phyloP scores from a whole-genome alignment of 2,113 vertebrate genomes.

The Rhea pennata region DNA sequence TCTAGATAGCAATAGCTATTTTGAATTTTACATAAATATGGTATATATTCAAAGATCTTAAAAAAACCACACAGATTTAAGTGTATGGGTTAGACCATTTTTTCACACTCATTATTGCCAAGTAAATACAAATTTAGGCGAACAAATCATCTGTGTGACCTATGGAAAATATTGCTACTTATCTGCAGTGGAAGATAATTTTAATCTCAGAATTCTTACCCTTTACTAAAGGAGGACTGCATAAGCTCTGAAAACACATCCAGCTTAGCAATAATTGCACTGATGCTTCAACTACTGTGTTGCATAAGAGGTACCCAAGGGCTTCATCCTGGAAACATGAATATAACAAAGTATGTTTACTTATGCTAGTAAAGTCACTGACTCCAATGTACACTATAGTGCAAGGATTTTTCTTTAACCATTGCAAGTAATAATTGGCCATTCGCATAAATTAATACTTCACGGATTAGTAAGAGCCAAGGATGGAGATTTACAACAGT shows the following conservation, averaged over 20 bases:
- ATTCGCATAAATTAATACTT: not conserved
- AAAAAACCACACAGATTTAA: not conserved
- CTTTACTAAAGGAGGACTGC: not conserved
- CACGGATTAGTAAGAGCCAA: not conserved
- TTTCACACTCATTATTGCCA: not conserved
- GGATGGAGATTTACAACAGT: not conserved
- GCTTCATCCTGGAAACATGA: not conserved
- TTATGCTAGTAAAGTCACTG: not conserved
- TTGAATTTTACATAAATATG: slow-evolving; percentile 56
- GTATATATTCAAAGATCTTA: slow-evolving; percentile 55
- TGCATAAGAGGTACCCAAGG: not conserved
- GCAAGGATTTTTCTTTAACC: not conserved
- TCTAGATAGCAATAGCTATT: slow-evolving; percentile 46
- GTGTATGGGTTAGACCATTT: not conserved
- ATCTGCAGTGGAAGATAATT: not conserved
- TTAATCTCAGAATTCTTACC: not conserved
- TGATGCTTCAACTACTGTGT: not conserved
- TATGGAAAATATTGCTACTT: not conserved
- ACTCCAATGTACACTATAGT: not conserved
- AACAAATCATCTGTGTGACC: not conserved
- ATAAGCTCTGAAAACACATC: not conserved
- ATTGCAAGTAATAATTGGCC: not conserved
- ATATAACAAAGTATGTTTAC: not conserved
- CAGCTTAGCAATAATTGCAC: not conserved
- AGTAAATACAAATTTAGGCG: not conserved